Evolutionary conservation across 2,797 vertebrate species (phyloP), one percentile per base, ranked within the genome.

Genomic region (Dipus sagitta): DNA sequence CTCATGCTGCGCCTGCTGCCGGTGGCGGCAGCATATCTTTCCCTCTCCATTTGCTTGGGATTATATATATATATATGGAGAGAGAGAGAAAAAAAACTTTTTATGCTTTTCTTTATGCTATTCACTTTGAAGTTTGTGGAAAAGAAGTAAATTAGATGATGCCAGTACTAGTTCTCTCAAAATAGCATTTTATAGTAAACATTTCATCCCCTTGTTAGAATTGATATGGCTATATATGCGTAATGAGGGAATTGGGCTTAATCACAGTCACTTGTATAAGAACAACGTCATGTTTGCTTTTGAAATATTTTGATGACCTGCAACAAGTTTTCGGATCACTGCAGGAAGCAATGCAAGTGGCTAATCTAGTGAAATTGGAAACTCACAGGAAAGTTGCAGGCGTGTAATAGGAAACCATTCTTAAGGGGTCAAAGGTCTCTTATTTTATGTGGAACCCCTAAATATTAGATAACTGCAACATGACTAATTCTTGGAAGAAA

Each of bases 1-100:
- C 86, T 96, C 95, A 71, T 30, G 89, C 82, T 94, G 93, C 38
- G 96, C n/a, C 79, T 94, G 77, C 96, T 77, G 94, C 86, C 96
- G 92, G 91, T 96, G 77, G 82, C 86, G 75, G 82, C 86, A 90
- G 60, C 62, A 97, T 97, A 86, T 28, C 23, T 92, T 86, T 95
- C 85, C 82, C 92, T 97, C 96, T 95, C 82, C 74, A 94, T 87
- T 81, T 88, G 26, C 84, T 68, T 67, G 77, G 6, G 88, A 90
- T 88, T 54, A 58, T 65, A 52, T 24, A 30, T 3, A 30, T 38
- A 52, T 3, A 11, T 7, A 20, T 17, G 28, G 3, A 14, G 10
- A 11, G 42, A 30, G 2, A 6, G 6, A 18, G 7, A 23, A 21
- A 17, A 12, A 34, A 32, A 21, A 12, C 38, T 38, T 38, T 38